Evolutionary conservation across 2,888 invertebrate species (phyloP).

Genomic region (Embidobia sp.): DNA sequence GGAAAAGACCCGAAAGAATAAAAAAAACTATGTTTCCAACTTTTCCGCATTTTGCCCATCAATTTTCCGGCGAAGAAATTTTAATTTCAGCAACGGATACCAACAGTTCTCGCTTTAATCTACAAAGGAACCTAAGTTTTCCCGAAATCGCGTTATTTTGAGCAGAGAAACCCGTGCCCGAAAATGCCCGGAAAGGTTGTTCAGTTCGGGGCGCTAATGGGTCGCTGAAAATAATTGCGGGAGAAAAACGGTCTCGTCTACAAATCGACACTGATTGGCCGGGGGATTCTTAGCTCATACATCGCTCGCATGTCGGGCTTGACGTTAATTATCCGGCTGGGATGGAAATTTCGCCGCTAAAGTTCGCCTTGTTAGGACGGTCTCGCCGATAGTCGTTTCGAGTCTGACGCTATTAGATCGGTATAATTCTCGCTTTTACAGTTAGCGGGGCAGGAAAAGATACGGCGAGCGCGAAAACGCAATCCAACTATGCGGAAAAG

Average conservation of each 20-base stretch:
- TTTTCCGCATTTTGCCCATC: too few relatives aligned
- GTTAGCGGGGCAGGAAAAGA: constrained; percentile 38
- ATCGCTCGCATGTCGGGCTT: constrained; percentile 53
- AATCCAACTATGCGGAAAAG: constrained; percentile 71
- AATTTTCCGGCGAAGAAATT: too few relatives aligned
- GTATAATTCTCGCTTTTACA: constrained; percentile 62
- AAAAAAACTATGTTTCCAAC: too few relatives aligned
- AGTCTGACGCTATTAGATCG: constrained; percentile 55
- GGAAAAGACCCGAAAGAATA: too few relatives aligned
- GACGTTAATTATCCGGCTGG: constrained; percentile 56
- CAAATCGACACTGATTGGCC: constrained; percentile 64
- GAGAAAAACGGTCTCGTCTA: constrained; percentile 19
- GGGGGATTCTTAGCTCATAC: constrained; percentile 59
- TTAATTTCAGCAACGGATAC: too few relatives aligned
- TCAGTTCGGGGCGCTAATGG: too few relatives aligned
- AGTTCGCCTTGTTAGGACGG: constrained; percentile 61
- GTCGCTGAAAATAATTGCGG: too few relatives aligned
- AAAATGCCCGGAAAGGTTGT: too few relatives aligned
- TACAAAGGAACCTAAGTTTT: too few relatives aligned
- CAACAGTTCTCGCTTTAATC: too few relatives aligned
- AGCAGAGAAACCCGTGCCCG: too few relatives aligned
- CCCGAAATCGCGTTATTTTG: too few relatives aligned
- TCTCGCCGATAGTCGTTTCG: constrained; percentile 42
- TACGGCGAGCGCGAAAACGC: constrained; percentile 34
- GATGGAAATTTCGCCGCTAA: constrained; percentile 57